Evolutionary conservation across 2,113 vertebrate species (phyloP), one percentile per base, ranked within the genome.

Genomic region (Corynorhinus townsendii): DNA sequence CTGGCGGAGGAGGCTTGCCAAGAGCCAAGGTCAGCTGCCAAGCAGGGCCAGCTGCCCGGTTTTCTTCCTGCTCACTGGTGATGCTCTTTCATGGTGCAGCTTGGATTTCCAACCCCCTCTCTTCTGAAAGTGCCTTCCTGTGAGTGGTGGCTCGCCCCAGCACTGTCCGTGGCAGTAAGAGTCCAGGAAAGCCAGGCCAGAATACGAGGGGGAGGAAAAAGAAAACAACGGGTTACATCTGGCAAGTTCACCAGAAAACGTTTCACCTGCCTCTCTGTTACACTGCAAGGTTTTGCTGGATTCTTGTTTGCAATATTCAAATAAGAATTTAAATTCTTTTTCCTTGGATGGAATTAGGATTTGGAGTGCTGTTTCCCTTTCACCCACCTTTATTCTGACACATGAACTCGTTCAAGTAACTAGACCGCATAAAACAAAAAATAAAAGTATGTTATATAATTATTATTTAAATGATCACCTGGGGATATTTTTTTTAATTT

Each of bases 21-120:
- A 91, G 68, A 52, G 66, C 80, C 76, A 88, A 86, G 47, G 40
- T 80, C 66, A 79, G 80, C 91, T 94, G 89, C 89, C 75, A 93
- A 95, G 75, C 43, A 59, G 40, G 68, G 79, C 86, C 66, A 66
- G 66, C 22, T 43, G 71, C 80, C 95, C 93, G 75, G 69, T 49
- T 88, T 52, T 81, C 71, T 89, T 93, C 81, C 87, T 90, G 20
- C 83, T 16, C 77, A 79, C n/a, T 40, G 40, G 40, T 0, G 3
- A 38, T 86, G 64, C 76, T 80, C 84, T 94, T 95, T 73, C 75
- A 62, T 12, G 87, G 35, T 45, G 7, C 49, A 62, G 40, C 82
- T 40, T 28, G 5, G 22, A 66, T 28, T 91, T 87, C 72, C 49
- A 76, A 20, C 16, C 22, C 20, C 72, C 56, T 81, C 19, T 83